Evolutionary conservation across 2,113 vertebrate species (phyloP), one percentile per base, ranked within the genome.

Genomic region (Sorex araneus): DNA sequence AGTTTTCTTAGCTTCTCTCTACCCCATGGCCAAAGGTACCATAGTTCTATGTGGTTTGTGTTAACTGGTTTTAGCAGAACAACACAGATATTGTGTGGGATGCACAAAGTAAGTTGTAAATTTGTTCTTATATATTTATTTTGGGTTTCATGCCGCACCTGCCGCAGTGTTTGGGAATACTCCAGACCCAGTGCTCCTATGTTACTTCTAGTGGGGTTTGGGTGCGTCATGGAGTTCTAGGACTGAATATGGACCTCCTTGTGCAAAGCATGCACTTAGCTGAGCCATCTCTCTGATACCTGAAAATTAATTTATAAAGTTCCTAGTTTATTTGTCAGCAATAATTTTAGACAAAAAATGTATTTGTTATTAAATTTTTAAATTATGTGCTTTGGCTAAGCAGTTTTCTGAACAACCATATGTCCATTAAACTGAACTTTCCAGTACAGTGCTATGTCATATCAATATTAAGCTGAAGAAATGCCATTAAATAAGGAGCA

Each of bases 361-460:
- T 64, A 63, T 66, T 54, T 63, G 21, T 79, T 74, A 1, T 47
- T 77, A 30, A 19, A 71, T 71, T 67, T 8, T 43, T 71, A 83
- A 10, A 1, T 86, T 64, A 64, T 45, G 3, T 6, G 11, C 11
- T 12, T 34, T 91, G 47, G 28, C 34, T 74, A 79, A 78, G 50
- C 15, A 8, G 7, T 21, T 27, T 9, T 91, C 4, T 78, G 32
- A 78, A 36, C 15, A 45, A 57, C 27, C 0, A 30, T 82, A 81
- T 85, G 32, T 21, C 30, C 30, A 64, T 87, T 89, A 73, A 87
- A 71, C 73, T 63, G 79, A 82, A 77, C 18, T 75, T 63, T 63
- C 21, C 66, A 10, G 25, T 87, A 67, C 19, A 66, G 10, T 45
- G 64, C 8, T 85, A n/a, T 64, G 12, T 93, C 64, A 80, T 70